Evolutionary conservation across 2,113 vertebrate genomes (phyloP), one percentile per base, ranked within the genome.

Genomic region (Limnothrissa miodon): DNA sequence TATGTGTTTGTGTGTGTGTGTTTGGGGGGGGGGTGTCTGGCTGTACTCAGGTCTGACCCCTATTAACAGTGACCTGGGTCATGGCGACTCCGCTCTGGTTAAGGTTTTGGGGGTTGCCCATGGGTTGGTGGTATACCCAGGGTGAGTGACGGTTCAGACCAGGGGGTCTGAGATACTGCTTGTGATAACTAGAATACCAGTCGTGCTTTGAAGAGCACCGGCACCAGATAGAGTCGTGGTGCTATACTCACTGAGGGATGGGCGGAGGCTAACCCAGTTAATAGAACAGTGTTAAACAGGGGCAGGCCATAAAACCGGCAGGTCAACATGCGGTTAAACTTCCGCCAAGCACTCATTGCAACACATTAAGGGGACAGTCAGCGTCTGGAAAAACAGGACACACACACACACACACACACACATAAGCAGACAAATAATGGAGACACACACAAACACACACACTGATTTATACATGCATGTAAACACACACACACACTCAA

Each of bases 261-360:
- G 33, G 66, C 15, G 66, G 66, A 74, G 29, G 19, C 2, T 21
- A 56, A 23, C 21, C 19, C 19, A 56, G 66, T 39, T 36, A 39
- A 15, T 36, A 33, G 17, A 11, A 0, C 66, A 74, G 66, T 36
- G 66, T 74, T 74, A 39, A 33, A 17, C 66, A 74, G 66, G 66
- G 6, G 29, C 29, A 74, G 11, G 33, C 29, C 29, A 74, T 74
- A 74, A 36, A 74, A 15, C 66, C 29, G 5, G 33, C 13, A 33
- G 66, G 66, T 74, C 66, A 74, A 36, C 66, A 74, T 74, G 36
- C 11, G 66, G 66, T 74, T 74, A 74, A 74, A 33, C 66, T 17
- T 74, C 66, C 66, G 36, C 66, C 11, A 39, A 74, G 66, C 33
- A 74, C 66, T 74, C 66, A 4, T n/a, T n/a, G n/a, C n/a, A 42